Percentiles rank a stretch among this genome's conserved stretches.
Conservation (phyloP, 1,140 invertebrate genomes). For the Neocloeon triangulifer region DNA sequence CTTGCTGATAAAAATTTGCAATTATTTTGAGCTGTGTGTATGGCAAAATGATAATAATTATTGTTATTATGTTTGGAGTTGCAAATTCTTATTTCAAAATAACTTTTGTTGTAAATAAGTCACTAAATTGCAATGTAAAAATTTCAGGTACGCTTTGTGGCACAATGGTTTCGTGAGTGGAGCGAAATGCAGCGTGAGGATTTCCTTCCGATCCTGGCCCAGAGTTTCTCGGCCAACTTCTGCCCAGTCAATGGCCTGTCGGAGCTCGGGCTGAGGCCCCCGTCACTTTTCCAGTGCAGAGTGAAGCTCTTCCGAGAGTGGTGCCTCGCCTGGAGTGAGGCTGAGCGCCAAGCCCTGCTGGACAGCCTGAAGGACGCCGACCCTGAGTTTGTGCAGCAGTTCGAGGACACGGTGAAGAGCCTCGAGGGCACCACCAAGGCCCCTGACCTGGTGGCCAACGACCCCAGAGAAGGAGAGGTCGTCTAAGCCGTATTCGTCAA, state of each 20-base stretch:
- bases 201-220: slow-evolving; percentile 53
- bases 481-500: too few relatives aligned
- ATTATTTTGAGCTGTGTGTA: too few relatives aligned
- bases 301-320: slow-evolving; percentile 74
- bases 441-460: too few relatives aligned
- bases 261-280: slow-evolving; percentile 43
- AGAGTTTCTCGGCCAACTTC: slow-evolving; percentile 27
- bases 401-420: too few relatives aligned
- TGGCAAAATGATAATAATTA: too few relatives aligned
- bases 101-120: too few relatives aligned
- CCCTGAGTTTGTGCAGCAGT: slow-evolving; percentile 40
- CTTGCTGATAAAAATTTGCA: too few relatives aligned
- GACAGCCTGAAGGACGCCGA: slow-evolving; percentile 43
- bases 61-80: too few relatives aligned
- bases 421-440: too few relatives aligned
- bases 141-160: slow-evolving; percentile 51
- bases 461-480: too few relatives aligned
- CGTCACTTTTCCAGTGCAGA: slow-evolving; percentile 69
- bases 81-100: too few relatives aligned
- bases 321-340: slow-evolving; percentile 55
- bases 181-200: slow-evolving; percentile 66
- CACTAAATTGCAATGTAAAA: too few relatives aligned
- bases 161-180: slow-evolving; percentile 76
- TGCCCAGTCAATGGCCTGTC: slow-evolving; percentile 47
- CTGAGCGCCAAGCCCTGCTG: slow-evolving; percentile 45